Evolutionary conservation across 2,797 vertebrate genomes (phyloP).

Genomic region (Clarias laeviceps): DNA sequence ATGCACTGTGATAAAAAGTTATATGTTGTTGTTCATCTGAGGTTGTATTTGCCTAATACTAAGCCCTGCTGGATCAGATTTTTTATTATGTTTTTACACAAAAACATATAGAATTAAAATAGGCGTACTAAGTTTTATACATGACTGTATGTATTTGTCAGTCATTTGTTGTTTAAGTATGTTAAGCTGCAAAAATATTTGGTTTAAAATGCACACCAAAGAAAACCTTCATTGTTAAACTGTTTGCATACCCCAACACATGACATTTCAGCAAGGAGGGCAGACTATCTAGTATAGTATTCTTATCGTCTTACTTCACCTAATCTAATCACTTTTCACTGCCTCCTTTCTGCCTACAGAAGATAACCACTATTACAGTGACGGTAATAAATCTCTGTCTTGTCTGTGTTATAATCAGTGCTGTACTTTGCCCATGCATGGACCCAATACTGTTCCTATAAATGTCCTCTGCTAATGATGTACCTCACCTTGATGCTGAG

Average conservation of each 20-base stretch:
- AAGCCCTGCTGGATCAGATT: too few species aligned
- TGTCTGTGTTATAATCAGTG: conserved; percentile 65
- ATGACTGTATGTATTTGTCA: too few species aligned
- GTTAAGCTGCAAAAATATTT: neutral
- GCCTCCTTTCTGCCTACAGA: conserved; percentile 84
- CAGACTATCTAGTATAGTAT: conserved; percentile 66
- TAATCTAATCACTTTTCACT: conserved; percentile 62
- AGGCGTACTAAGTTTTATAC: too few species aligned
- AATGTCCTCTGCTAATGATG: conserved; percentile 27
- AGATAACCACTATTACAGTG: conserved; percentile 98
- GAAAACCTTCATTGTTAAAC: neutral
- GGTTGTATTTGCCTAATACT: too few species aligned
- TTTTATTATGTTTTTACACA: too few species aligned
- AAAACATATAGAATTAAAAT: too few species aligned
- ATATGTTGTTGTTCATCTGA: too few species aligned
- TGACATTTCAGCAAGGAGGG: conserved; percentile 4
- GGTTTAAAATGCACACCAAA: neutral
- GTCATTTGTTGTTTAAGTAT: neutral
- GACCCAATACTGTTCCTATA: conserved; percentile 40
- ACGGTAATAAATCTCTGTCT: conserved; percentile 89
- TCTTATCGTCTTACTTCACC: conserved; percentile 63
- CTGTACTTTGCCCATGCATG: conserved; percentile 68
- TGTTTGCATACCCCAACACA: conserved; percentile 10
- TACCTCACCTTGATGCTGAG: conserved; percentile 4
- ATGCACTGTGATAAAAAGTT: too few species aligned